Base-by-base conservation (phyloP, 2,113 vertebrate genomes). In the Nycticryphes semicollaris region DNA sequence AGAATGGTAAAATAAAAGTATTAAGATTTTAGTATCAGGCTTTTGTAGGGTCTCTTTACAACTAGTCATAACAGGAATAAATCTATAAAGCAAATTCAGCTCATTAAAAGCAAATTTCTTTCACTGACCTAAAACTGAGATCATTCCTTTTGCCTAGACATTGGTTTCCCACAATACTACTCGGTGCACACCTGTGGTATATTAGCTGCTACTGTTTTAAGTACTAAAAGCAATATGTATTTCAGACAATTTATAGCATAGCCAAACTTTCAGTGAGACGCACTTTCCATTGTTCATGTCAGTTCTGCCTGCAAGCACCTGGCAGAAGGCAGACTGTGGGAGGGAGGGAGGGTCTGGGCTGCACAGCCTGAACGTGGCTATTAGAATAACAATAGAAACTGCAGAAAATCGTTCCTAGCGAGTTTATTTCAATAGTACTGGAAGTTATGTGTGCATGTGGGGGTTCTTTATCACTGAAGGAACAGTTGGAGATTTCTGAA, bases 301-400 rank as follows among this genome's bases (percentile, higher is more conserved):
- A 86, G 56, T 14, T 63, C 76, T 84, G 47, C 45, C 62, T 67
- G 41, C 25, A 56, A 84, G 56, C 47, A 83, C n/a, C 57, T 80
- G 83, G 47, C 54, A 76, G 75, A 87, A 57, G 2, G 3, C 3
- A 67, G 50, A 9, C 50, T 69, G 59, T 63, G 47, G 33, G 59
- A 86, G 62, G 22, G 28, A 73, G 22, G 30, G 43, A 67, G 27
- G 27, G 39, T 43, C 50, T 64, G 43, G 51, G 30, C 51, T 69
- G 12, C 0, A 0, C 31, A 64, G 66, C 17, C 62, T 69, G 45
- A 83, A 51, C 9, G 3, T 39, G 33, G 39, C 45, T 85, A 72
- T 89, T 96, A 95, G 47, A 77, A 68, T 83, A 93, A 89, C 73
- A 95, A 81, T 72, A 39, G 53, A 41, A 72, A 79, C 67, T 48